Conservation (phyloP, 2,113 vertebrate genomes). For the Eira barbara region DNA sequence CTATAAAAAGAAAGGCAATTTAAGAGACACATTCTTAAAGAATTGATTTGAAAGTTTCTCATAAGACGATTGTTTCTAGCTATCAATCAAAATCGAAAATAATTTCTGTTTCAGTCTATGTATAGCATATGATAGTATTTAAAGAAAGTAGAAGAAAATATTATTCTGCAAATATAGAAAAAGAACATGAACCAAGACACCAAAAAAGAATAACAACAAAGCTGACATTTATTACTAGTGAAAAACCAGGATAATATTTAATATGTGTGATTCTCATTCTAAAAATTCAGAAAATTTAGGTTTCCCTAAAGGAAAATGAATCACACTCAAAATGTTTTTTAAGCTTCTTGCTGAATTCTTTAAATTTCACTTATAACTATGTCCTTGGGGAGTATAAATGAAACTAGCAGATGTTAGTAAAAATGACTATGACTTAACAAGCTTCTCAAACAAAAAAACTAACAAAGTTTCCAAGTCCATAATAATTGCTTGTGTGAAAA, state of each 20-base stretch:
- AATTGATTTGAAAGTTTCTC: background rate
- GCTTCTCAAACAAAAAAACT: conserved; percentile 15
- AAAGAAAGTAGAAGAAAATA: background rate
- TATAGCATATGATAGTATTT: background rate
- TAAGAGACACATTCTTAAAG: background rate
- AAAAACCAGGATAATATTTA: background rate
- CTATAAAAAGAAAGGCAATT: background rate
- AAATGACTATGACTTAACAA: conserved; percentile 38
- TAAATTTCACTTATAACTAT: conserved; percentile 18
- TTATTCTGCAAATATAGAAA: background rate
- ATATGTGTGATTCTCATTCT: background rate
- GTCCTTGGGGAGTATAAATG: conserved; percentile 8
- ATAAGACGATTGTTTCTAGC: background rate
- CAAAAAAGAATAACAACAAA: background rate
- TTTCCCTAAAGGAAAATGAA: background rate
- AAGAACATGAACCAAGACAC: background rate
- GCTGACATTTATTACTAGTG: background rate
- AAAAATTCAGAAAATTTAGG: background rate
- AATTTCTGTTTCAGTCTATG: background rate
- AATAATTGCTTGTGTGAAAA: conserved; percentile 24
- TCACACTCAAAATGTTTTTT: background rate
- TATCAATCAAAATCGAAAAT: background rate
- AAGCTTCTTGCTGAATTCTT: conserved; percentile 34
- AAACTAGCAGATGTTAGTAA: conserved; percentile 25
- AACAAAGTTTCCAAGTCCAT: background rate